Evolutionary conservation across 2,888 invertebrate genomes (phyloP), one percentile per base, ranked within the genome.

Genomic region (Cyrtodaria siliqua): DNA sequence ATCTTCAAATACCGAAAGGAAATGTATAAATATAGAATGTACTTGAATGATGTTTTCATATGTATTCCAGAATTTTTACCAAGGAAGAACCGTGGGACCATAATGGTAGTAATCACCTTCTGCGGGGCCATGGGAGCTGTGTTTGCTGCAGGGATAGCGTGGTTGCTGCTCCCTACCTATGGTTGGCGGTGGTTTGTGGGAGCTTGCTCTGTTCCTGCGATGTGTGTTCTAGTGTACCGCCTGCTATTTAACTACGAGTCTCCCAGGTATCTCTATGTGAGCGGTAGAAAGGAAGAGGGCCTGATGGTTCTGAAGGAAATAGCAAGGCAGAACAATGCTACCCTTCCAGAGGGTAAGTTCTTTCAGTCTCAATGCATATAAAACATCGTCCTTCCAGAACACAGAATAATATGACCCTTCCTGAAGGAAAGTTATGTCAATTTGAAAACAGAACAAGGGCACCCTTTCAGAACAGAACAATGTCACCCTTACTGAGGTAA

Each of bases 101-200:
- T 83, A 6, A 86, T 90, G 85, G 88, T 90, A 8, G 82, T 85
- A 1, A 86, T 90, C 16, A 90, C 90, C 8, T 73, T 90, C n/a
- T 88, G 87, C 84, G 90, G 90, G n/a, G 87, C 89, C 0, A 61
- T 88, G 3, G 90, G 90, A 2, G 89, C 89, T 2, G 83, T 89
- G 20, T 79, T 83, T 38, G 83, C 88, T 12, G 86, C 87, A 2
- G 84, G 83, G 2, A 57, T 89, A 44, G 89, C 89, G n/a, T 90
- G 90, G 90, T 70, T 84, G 57, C 64, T 89, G 42, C 79, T 89
- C 12, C 85, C 86, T 14, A 64, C 27, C 4, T 83, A 82, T 55
- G 86, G 86, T 29, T 89, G 89, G 89, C 73, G 87, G 4, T 69
- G 69, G 53, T 89, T 90, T 69, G 85, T 89, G 16, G 89, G 84